These are phyloP conservation scores for Battus philenor DNA, from an alignment of 1,140 invertebrate genomes.

Conservation along the genomic window DNA sequence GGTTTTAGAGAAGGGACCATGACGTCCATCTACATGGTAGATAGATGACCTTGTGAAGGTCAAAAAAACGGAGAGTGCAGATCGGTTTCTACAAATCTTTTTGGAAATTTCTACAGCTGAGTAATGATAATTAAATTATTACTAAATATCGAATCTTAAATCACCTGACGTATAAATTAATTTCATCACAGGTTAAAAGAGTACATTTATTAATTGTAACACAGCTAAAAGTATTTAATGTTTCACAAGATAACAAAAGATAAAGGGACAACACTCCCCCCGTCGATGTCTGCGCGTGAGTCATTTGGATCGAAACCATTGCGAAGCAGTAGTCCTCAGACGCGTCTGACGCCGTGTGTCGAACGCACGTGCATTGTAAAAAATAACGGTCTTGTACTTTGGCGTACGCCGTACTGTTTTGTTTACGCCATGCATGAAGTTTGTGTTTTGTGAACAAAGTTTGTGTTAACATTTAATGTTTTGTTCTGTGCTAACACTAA, in stretches of 20 bases:
- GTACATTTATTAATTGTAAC: no score
- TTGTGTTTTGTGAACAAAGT: constrained; percentile 36
- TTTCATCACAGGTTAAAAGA: no score
- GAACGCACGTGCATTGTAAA: constrained; percentile 41
- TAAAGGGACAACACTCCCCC: constrained; percentile 30
- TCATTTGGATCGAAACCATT: constrained; percentile 20
- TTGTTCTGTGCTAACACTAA: constrained; percentile 23
- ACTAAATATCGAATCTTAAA: no score
- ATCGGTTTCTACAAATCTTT: no score
- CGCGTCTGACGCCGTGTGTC: constrained; percentile 32
- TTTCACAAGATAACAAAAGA: constrained; percentile 32
- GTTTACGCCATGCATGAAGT: constrained; percentile 21
- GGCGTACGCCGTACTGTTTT: constrained; percentile 21
- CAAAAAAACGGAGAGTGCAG: no score
- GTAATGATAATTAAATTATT: no score
- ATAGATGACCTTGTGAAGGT: no score
- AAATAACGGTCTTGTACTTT: constrained; percentile 23
- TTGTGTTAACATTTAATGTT: constrained; percentile 29
- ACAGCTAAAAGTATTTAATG: no score
- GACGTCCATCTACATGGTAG: no score
- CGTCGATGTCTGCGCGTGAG: constrained; percentile 29
- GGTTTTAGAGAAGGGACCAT: no score
- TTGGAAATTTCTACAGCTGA: no score
- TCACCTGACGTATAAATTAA: no score
- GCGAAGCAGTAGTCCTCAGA: constrained; percentile 24